Base-by-base conservation (phyloP, 2,888 invertebrate species). In the Microctonus brassicae region DNA sequence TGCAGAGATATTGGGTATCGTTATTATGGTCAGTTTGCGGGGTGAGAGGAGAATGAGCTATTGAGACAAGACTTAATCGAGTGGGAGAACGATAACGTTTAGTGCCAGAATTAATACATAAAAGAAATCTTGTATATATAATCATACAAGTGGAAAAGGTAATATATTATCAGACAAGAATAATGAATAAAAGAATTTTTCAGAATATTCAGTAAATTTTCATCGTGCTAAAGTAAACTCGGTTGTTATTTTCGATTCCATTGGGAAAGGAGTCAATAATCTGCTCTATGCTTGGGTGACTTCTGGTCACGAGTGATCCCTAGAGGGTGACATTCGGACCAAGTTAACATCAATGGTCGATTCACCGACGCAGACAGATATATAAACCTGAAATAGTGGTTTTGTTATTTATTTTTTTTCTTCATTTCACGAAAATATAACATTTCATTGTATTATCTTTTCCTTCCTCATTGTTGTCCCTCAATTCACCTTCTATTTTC, bases 11-110 rank as follows among this genome's bases (percentile, higher is more conserved):
- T 76, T 75, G 72, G n/a, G 73, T 68, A 29, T 63, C 72, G 76
- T 75, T 78, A 77, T 76, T 78, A 76, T 73, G 74, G 76, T 75
- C 73, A 76, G 75, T 82, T 81, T 78, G 80, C 73, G 73, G 71
- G 57, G 73, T n/a, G n/a, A n/a, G n/a, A n/a, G n/a, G n/a, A n/a
- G n/a, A n/a, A n/a, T n/a, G n/a, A 73, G 74, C 76, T 76, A 71
- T 74, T 77, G 73, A 77, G 80, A 77, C 79, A 75, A 78, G 77
- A 73, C 75, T 82, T 82, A 81, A 84, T 82, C 81, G 77, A 78
- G 78, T 76, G 81, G 75, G 73, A 75, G 72, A 66, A 73, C 72
- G 82, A 83, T 83, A 83, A 80, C 77, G 73, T 79, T 80, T 78
- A 78, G 67, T 73, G 72, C 70, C 69, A 58, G 65, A 73, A 70